These are phyloP conservation scores for Pelvicachromis taeniatus DNA, from an alignment of 2,113 vertebrate genomes.

Conservation along the genomic window DNA sequence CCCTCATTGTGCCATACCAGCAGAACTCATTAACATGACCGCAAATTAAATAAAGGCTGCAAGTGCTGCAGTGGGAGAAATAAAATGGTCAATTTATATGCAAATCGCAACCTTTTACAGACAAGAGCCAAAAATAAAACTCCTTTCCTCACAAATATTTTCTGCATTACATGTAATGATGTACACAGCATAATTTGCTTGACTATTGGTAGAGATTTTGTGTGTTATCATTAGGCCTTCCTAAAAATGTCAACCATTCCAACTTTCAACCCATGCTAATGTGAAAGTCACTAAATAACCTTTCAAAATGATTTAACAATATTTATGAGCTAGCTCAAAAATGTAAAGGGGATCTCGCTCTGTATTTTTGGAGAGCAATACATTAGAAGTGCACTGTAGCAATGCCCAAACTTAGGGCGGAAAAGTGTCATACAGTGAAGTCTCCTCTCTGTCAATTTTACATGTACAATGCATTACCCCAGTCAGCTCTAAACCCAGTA, in stretches of 20 bases:
- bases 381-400: background rate
- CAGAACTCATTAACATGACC: constrained; percentile 55
- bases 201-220: background rate
- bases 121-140: constrained; percentile 44
- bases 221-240: constrained; percentile 7
- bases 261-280: background rate
- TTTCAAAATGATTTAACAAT: constrained; percentile 25
- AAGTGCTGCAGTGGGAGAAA: constrained; percentile 25
- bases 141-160: constrained; percentile 29
- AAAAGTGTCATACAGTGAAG: background rate
- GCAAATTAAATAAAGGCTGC: constrained; percentile 57
- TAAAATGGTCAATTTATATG: constrained; percentile 68
- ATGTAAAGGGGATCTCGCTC: background rate
- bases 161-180: constrained; percentile 41
- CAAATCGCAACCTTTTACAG: constrained; percentile 68
- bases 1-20: background rate
- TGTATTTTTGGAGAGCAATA: background rate
- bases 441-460: background rate
- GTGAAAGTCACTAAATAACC: constrained; percentile 36
- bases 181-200: constrained; percentile 15
- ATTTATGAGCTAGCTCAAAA: background rate
- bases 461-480: background rate
- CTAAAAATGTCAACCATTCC: constrained; percentile 35
- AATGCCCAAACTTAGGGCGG: background rate
- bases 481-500: background rate